Conservation (phyloP, 2,113 vertebrate genomes). For the Chaetops frenatus region DNA sequence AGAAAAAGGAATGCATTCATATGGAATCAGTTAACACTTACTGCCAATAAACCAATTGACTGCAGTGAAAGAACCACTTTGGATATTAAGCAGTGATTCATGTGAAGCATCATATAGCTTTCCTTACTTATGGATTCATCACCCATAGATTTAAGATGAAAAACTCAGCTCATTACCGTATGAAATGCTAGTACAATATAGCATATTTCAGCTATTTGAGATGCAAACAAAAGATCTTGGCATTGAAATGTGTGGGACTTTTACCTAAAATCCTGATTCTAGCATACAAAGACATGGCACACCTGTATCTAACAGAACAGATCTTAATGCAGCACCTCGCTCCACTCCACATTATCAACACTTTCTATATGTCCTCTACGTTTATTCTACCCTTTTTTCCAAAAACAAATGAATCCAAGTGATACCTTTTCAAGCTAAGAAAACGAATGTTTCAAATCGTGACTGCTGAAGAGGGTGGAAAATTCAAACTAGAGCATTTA, state of each 20-base stretch:
- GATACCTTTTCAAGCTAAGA: background rate
- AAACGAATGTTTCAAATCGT: background rate
- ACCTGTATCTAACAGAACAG: background rate
- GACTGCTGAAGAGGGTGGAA: background rate
- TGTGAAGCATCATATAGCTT: background rate
- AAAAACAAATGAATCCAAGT: background rate
- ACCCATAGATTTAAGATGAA: background rate
- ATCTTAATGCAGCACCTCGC: background rate
- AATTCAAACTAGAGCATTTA: background rate
- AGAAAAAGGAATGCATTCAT: background rate
- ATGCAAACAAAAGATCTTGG: background rate
- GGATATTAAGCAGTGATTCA: background rate
- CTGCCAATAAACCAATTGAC: background rate
- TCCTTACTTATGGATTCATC: background rate
- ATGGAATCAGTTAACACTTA: background rate
- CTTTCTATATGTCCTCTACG: background rate
- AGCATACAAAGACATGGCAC: background rate
- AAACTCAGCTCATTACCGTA: background rate
- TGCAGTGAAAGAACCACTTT: background rate
- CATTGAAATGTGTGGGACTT: background rate
- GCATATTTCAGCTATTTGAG: background rate
- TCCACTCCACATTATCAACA: background rate
- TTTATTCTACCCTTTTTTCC: accelerated
- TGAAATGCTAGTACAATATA: background rate
- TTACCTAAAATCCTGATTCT: background rate